Evolutionary conservation across 1,140 invertebrate species (phyloP), one percentile per base, ranked within the genome.

Genomic region (Nymphalis io): DNA sequence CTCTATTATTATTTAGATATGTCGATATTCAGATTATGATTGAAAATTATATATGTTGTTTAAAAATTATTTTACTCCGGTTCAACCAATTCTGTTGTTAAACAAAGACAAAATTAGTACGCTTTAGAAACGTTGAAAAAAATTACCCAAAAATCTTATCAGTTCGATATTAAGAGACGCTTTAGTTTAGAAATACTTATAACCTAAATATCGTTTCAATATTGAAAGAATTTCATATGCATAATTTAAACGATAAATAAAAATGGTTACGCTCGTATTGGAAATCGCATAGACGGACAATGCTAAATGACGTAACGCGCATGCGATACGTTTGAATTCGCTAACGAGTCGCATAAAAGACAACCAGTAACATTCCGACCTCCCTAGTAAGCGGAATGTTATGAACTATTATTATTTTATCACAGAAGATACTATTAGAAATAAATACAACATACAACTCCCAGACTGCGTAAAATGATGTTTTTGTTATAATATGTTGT

Each of bases 301-400:
- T 13, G 48, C 21, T 27, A 21, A 33, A 58, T 72, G 62, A 80
- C 76, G 75, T 77, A 78, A 68, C 53, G 70, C 79, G 81, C 80
- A 82, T 82, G 79, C 80, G 78, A 63, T 62, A 70, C 39, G 33
- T 60, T 57, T 23, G 20, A 20, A 51, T 51, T 61, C 48, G 46
- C 38, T 27, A 58, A 60, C 63, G 15, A 62, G 38, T 51, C 69
- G 65, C 55, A 44, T 38, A 72, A 61, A 40, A 51, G 58, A 40
- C 15, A 10, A 3, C 23, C 70, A 72, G 70, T 72, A 62, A 67
- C 69, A 66, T 72, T 62, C 39, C 48, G 16, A 67, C 48, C 51
- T 48, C 64, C 61, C 16, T 40, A 42, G 20, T 13, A 20, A 20
- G 21, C 33, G n/a, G 33, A 60, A 51, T 51, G 46, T 51, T 51